Evolutionary conservation across 2,113 vertebrate genomes (phyloP).

Genomic region (Mugil cephalus): DNA sequence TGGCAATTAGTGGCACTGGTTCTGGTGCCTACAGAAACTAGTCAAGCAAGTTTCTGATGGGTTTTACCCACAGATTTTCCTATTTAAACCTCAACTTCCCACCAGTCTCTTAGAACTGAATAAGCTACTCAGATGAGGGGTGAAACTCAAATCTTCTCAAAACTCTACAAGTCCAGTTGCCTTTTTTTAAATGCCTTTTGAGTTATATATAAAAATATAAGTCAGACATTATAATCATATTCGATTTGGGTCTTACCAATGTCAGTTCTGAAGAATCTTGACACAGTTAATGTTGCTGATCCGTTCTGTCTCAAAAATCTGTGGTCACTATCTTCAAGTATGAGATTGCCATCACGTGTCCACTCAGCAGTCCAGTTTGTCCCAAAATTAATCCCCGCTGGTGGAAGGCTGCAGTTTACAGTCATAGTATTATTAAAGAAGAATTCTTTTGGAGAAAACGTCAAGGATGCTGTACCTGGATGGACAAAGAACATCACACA

Average conservation of each 20-base stretch:
- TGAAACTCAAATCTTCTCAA: too few species aligned
- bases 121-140: too few species aligned
- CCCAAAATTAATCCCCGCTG: accelerated
- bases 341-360: background rate
- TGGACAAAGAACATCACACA: background rate
- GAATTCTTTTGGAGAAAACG: accelerated
- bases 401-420: conserved; percentile 43
- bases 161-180: too few species aligned
- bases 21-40: too few species aligned
- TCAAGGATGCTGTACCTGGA: background rate
- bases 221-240: too few species aligned
- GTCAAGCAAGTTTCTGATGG: too few species aligned
- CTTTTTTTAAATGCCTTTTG: too few species aligned
- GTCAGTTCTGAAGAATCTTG: background rate
- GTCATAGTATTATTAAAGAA: background rate
- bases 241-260: conserved; percentile 34
- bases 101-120: too few species aligned
- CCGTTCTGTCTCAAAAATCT: accelerated
- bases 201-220: too few species aligned
- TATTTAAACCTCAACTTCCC: too few species aligned
- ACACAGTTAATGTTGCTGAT: background rate
- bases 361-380: conserved; percentile 2
- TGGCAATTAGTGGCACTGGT: too few species aligned
- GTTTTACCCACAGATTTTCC: too few species aligned
- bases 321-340: background rate